Base-by-base conservation (phyloP, 2,113 vertebrate genomes). In the Fregata magnificens region DNA sequence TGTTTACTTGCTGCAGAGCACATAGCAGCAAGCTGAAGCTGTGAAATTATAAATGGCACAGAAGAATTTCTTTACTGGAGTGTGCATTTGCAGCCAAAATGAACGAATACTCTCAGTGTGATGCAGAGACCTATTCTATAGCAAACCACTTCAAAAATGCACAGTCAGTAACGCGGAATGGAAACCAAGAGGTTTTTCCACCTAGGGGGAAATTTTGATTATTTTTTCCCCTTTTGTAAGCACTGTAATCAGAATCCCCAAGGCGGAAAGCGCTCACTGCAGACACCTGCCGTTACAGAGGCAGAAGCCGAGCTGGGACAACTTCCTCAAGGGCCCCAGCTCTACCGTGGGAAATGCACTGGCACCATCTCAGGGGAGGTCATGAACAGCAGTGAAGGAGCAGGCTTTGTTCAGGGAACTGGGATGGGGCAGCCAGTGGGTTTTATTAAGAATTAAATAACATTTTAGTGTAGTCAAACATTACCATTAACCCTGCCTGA, bases 321-420 rank as follows among this genome's bases (percentile, higher is more conserved):
- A 18, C 5, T 38, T 21, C 22, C 22, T 22, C 3, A 1, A 28
- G 52, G 45, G 20, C 0, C 11, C 26, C 19, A 3, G 32, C 19
- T 16, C 7, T 6, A 22, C 14, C 32, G 20, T 4, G 42, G n/a
- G 44, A 32, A 36, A 8, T 1, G 12, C 36, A 0, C n/a, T 3
- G 8, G n/a, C 50, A 55, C 3, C 18, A 8, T 24, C 28, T n/a
- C 40, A 4, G 21, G 16, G 38, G 16, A 25, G 47, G n/a, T 8
- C 11, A 4, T 0, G n/a, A 26, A 16, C 19, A 40, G n/a, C 20
- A 8, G 19, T 0, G 22, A 21, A n/a, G 24, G 61, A 80, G 77
- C 47, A 7, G 22, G 61, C 25, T 36, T 29, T 24, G 32, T 10
- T 8, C 0, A 2, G 32, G 11, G 5, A 16, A 26, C 32, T 0